Evolutionary conservation across 2,888 invertebrate species (phyloP), one percentile per base, ranked within the genome.

Genomic region (Pecten maximus): DNA sequence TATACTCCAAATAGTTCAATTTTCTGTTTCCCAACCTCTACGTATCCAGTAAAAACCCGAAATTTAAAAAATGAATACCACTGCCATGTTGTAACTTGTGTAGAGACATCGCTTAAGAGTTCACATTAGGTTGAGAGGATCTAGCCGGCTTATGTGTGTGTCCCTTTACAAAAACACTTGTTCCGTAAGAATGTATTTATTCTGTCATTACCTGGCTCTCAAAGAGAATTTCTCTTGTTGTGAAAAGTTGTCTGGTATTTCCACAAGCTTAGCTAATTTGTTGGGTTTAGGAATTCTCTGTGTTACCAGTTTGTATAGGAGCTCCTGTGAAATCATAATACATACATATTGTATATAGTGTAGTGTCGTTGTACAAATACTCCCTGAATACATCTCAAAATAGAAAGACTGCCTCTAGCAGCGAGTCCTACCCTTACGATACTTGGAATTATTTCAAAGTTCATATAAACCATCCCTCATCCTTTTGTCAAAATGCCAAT

Each of bases 211-310:
- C 74, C 35, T 10, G 35, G 74, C 35, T 35, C 74, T 74, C 74
- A 74, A 74, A 74, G 74, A 74, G 74, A 74, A 74, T 74, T 74
- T 74, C 74, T 35, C 74, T 74, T 74, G 74, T 74, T 74, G 74
- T 74, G 74, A 74, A 74, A 74, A 74, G 74, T 74, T 74, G 74
- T 74, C 74, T 74, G 74, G 74, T 74, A 74, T 74, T 74, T 74
- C 74, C 74, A 74, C 74, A 35, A 74, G 74, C 74, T 74, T 74
- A 74, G 74, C 74, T 74, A 74, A 74, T 74, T 74, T 74, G 74
- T 74, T 74, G 74, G 74, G 74, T 74, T 74, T 74, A 74, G 74
- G 74, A 10, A 74, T 74, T 74, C 28, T 74, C 74, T 35, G 35
- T 35, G 16, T 6, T 23, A 35, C 35, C 35, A 74, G 74, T 74